Conservation (phyloP, 1,140 invertebrate genomes). For the Cephus cinctus region DNA sequence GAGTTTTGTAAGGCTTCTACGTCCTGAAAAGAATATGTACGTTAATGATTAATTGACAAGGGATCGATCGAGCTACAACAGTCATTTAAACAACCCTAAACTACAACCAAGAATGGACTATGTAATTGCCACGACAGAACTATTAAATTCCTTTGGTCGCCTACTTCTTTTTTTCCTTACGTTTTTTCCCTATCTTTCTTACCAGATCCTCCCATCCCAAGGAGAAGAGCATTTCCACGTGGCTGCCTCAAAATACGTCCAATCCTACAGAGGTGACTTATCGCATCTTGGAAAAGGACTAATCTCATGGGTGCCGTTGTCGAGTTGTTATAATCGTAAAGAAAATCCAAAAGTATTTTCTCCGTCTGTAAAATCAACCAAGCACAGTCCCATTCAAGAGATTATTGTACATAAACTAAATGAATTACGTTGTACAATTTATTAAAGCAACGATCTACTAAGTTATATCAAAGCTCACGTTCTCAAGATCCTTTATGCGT, state of each 20-base stretch:
- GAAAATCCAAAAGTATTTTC: conserved; percentile 49
- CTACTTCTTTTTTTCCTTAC: no score
- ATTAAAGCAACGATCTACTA: no score
- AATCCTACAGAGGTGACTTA: conserved; percentile 68
- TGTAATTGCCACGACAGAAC: no score
- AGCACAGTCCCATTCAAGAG: neutral
- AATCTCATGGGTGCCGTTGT: conserved; percentile 69
- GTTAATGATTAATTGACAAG: no score
- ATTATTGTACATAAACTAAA: no score
- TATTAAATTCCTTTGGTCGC: no score
- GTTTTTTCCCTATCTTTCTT: no score
- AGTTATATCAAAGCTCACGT: no score
- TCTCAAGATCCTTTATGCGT: conserved; percentile 21
- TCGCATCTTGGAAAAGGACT: conserved; percentile 69
- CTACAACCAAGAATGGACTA: no score
- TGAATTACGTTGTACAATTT: no score
- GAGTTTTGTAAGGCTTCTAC: conserved; percentile 66
- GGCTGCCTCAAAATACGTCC: conserved; percentile 65
- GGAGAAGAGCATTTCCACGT: conserved; percentile 59
- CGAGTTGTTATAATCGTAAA: conserved; percentile 69
- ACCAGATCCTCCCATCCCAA: conserved; percentile 70
- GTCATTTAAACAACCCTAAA: no score
- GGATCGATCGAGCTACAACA: no score
- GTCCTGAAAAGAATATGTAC: conserved; percentile 55
- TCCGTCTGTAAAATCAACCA: conserved; percentile 29